Conservation (phyloP, 2,797 vertebrate species). For the Hephaestus fuliginosus region DNA sequence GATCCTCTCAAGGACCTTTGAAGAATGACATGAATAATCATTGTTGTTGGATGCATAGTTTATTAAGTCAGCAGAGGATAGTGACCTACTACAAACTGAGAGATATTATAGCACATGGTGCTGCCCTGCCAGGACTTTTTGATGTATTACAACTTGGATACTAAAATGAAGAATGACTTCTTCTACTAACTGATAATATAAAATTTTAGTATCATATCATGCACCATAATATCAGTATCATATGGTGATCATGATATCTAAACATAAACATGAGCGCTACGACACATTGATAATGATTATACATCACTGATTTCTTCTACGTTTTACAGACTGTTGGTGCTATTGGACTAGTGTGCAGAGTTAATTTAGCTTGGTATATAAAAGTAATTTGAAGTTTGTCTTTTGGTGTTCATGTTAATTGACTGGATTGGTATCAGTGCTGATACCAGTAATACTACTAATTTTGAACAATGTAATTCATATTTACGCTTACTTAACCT, state of each 20-base stretch:
- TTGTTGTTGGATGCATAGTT: constrained; percentile 91
- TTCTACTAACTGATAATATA: constrained; percentile 48
- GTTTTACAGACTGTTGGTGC: constrained; percentile 33
- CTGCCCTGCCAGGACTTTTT: constrained; percentile 69
- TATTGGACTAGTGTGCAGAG: constrained; percentile 23
- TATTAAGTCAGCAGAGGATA: constrained; percentile 83
- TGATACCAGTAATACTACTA: background rate
- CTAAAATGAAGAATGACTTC: constrained; percentile 63
- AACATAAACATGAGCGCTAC: constrained; percentile 41
- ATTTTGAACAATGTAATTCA: background rate
- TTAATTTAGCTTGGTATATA: background rate
- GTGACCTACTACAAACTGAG: constrained; percentile 81
- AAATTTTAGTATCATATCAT: constrained; percentile 50
- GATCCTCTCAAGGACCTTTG: constrained; percentile 99
- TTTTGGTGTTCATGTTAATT: constrained; percentile 19
- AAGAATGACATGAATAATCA: constrained; percentile 99
- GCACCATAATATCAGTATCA: constrained; percentile 47
- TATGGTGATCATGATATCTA: constrained; percentile 49
- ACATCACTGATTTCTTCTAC: constrained; percentile 32
- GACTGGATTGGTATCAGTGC: constrained; percentile 14
- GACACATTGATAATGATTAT: constrained; percentile 33
- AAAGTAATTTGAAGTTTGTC: constrained; percentile 9
- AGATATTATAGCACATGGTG: constrained; percentile 68
- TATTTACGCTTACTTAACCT: background rate
- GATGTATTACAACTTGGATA: constrained; percentile 65